Conservation (phyloP, 2,888 invertebrate genomes). For the Trachelus iudaicus region DNA sequence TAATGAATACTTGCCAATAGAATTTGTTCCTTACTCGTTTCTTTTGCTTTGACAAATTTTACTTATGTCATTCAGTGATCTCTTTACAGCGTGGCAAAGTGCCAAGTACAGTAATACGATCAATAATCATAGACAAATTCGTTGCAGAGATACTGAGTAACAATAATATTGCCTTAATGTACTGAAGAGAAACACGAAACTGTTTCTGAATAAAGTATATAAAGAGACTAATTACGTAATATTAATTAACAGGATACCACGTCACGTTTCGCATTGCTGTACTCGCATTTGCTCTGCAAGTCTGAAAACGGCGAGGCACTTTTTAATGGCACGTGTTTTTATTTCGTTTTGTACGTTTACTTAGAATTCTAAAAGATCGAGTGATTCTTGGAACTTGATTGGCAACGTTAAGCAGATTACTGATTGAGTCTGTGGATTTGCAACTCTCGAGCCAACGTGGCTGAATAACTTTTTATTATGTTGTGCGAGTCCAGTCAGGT, state of each 20-base stretch:
- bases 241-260: background rate
- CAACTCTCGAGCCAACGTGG: background rate
- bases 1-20: background rate
- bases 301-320: background rate
- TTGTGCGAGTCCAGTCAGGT: background rate
- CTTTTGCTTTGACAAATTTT: background rate
- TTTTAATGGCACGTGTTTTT: background rate
- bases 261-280: background rate
- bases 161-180: background rate
- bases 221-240: background rate
- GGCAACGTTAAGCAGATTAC: background rate
- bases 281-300: background rate
- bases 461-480: background rate
- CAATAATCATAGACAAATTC: background rate
- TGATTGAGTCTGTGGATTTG: background rate
- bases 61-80: background rate
- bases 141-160: background rate
- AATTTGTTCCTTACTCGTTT: background rate
- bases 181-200: background rate
- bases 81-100: background rate
- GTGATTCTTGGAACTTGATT: background rate
- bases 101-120: background rate
- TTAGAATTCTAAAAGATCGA: background rate
- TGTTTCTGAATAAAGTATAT: background rate
- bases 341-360: no score